Evolutionary conservation across 2,113 vertebrate species (phyloP), one percentile per base, ranked within the genome.

Genomic region (Chionis minor): DNA sequence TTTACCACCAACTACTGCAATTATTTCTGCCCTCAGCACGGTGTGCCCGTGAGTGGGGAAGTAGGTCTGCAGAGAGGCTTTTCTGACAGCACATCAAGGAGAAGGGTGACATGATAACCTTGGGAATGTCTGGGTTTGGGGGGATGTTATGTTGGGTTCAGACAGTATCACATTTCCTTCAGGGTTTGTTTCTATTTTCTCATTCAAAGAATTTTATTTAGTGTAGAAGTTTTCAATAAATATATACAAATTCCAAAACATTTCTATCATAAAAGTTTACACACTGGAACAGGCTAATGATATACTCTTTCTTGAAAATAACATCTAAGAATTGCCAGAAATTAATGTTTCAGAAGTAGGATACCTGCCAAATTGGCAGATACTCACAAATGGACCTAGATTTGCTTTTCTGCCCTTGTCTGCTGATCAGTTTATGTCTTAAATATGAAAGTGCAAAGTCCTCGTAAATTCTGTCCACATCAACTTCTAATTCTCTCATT

Each of bases 371-470:
- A 87, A 73, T 59, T 95, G 74, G 40, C 81, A 90, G 42, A 51
- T 40, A 73, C 12, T 85, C 66, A 82, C 62, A 94, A 86, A 90
- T 59, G n/a, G 49, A 72, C 87, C 84, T 61, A 89, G 52, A 70
- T 67, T 91, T 17, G 12, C 52, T 66, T 91, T 92, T 78, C 66
- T 91, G 44, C 74, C 54, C 62, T 58, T 72, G 44, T 77, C 78
- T 95, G 42, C 16, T 90, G 45, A 88, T 90, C 71, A 88, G 17
- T 62, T 86, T 70, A 75, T 59, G n/a, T 66, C 87, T 93, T 88
- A 93, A 94, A 63, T 90, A 94, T 6, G 35, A 86, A 84, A 42
- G 83, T 90, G 72, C 55, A 95, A 93, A 92, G 74, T 88, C 54
- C 56, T 77, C 52, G 58, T 80, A 90, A 92, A 95, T 85, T 85